Evolutionary conservation across 2,888 invertebrate species (phyloP), one percentile per base, ranked within the genome.

Genomic region (Drosophila multiciliata): DNA sequence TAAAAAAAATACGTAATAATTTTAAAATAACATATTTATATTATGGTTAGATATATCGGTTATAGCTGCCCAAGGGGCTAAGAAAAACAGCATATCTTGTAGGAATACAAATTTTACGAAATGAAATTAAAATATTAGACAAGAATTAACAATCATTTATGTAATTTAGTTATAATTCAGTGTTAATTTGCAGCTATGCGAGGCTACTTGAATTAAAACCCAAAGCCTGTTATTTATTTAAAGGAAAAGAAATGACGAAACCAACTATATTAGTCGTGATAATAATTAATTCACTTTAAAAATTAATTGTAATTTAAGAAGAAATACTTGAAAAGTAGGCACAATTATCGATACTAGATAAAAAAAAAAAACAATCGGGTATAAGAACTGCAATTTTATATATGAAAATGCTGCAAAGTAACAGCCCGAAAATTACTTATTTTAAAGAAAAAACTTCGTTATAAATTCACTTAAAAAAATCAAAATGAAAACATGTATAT

Each of bases 311-410:
- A 78, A 63, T 55, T 71, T 75, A 78, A 75, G 71, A 45, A 50
- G 23, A 66, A 75, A 66, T 78, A 88, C 86, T 84, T 88, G 58
- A 81, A 85, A 86, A 83, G 89, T 88, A 83, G 87, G 53, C 57
- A 81, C 73, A 69, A 72, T 71, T 75, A 80, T 78, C 58, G 63
- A 74, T 70, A 71, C 70, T 74, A 80, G 60, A 53, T 61, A 61
- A 60, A 62, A 61, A 64, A 38, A 57, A 61, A 64, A 38, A 50
- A 29, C 32, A 38, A 15, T 50, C 60, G 61, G 58, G 58, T 66
- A 72, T 58, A 67, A 58, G 42, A 65, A 45, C 61, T 50, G 23
- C n/a, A 65, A 62, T 71, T 80, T 82, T 72, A 72, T 79, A 78
- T 72, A 68, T 79, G 79, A 54, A 59, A 58, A 52, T 20, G 42